Percentiles rank a stretch among this genome's conserved stretches.
Conservation (phyloP, 2,888 invertebrate genomes). For the Heliothis peltigera region DNA sequence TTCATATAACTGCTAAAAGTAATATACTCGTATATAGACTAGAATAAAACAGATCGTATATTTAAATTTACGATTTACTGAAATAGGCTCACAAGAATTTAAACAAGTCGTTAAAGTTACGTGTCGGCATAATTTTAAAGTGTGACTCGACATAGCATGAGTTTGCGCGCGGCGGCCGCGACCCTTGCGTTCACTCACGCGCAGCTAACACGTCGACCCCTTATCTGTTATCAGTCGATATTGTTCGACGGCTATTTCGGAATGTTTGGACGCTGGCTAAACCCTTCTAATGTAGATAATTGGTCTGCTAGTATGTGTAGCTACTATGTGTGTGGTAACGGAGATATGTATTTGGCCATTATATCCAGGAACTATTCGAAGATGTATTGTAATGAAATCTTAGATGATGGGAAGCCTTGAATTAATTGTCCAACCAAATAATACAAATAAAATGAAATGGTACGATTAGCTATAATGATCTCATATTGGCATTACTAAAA, state of each 20-base stretch:
- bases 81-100: not conserved
- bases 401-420: not conserved
- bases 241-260: constrained; percentile 30
- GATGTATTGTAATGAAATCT: no score
- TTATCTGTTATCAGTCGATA: constrained; percentile 57
- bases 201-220: constrained; percentile 34
- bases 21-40: no score
- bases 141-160: constrained; percentile 22
- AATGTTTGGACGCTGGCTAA: constrained; percentile 25
- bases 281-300: constrained; percentile 35
- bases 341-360: no score
- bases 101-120: not conserved
- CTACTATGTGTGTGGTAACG: not conserved
- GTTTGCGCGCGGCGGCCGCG: constrained; percentile 51
- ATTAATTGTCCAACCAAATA: not conserved
- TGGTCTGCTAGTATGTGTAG: constrained; percentile 11
- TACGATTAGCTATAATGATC: not conserved
- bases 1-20: no score
- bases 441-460: not conserved
- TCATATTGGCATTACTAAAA: no score
- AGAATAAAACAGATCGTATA: no score
- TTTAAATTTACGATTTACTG: not conserved
- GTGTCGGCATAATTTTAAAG: not conserved
- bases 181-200: constrained; percentile 59
- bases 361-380: no score